These are phyloP conservation scores for Melanotus villosus DNA, from an alignment of 2,888 invertebrate species.

Conservation along the genomic window DNA sequence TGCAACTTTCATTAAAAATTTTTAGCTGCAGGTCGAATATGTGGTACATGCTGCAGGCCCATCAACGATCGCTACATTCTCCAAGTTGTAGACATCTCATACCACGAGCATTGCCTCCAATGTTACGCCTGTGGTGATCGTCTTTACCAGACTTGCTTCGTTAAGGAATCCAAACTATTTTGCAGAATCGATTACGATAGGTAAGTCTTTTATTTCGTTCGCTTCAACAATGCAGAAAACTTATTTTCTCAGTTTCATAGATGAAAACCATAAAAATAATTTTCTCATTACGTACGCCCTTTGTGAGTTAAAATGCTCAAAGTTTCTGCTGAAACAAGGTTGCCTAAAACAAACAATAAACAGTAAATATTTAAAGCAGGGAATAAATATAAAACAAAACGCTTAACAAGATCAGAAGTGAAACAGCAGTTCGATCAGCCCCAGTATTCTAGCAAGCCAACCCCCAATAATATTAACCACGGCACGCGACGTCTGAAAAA, in stretches of 20 bases:
- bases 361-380: no score
- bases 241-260: no score
- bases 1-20: constrained; percentile 30
- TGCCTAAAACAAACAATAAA: no score
- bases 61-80: constrained; percentile 84
- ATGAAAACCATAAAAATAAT: no score
- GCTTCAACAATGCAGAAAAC: no score
- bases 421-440: neutral
- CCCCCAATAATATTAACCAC: constrained; percentile 64
- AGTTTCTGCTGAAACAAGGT: no score
- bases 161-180: constrained; percentile 81
- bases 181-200: constrained; percentile 86
- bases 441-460: constrained; percentile 29
- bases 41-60: constrained; percentile 79
- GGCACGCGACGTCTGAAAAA: constrained; percentile 61
- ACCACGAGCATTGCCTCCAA: constrained; percentile 84
- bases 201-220: no score
- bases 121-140: constrained; percentile 81
- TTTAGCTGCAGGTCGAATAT: constrained; percentile 67
- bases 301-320: no score
- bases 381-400: no score
- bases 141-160: constrained; percentile 82
- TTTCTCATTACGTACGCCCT: neutral
- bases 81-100: constrained; percentile 80
- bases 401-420: neutral